Evolutionary conservation across 2,113 vertebrate species (phyloP).

Genomic region (Numida meleagris): DNA sequence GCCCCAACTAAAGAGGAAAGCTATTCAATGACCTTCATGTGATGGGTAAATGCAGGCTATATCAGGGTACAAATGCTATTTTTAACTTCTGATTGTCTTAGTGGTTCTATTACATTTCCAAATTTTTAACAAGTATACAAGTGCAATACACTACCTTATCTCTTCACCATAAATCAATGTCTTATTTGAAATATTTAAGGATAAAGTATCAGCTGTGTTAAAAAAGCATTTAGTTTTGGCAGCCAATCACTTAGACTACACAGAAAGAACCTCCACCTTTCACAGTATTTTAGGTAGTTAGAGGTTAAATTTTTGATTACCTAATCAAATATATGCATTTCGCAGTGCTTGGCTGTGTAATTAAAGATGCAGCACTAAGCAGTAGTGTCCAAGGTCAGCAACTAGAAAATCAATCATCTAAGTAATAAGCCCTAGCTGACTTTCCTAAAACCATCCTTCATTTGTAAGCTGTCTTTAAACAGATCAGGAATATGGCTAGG

Average conservation of each 20-base stretch:
- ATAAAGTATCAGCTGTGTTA: neutral
- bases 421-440: conserved; percentile 31
- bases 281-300: neutral
- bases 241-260: neutral
- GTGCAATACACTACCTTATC: neutral
- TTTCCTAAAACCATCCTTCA: conserved; percentile 29
- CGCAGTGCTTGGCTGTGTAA: conserved; percentile 32
- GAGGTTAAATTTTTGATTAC: conserved; percentile 27
- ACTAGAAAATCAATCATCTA: conserved; percentile 41
- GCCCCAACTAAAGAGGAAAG: neutral
- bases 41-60: neutral
- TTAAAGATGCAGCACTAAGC: conserved; percentile 36
- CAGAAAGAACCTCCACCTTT: neutral
- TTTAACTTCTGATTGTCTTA: neutral
- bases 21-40: neutral
- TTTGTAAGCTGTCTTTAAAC: conserved; percentile 1
- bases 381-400: conserved; percentile 35
- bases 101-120: neutral
- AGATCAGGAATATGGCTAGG: neutral
- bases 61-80: neutral
- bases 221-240: neutral
- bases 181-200: neutral
- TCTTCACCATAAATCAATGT: neutral
- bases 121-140: neutral
- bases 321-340: conserved; percentile 50